Base-by-base conservation (phyloP, 2,888 invertebrate species). In the Chrysodeixis includens region DNA sequence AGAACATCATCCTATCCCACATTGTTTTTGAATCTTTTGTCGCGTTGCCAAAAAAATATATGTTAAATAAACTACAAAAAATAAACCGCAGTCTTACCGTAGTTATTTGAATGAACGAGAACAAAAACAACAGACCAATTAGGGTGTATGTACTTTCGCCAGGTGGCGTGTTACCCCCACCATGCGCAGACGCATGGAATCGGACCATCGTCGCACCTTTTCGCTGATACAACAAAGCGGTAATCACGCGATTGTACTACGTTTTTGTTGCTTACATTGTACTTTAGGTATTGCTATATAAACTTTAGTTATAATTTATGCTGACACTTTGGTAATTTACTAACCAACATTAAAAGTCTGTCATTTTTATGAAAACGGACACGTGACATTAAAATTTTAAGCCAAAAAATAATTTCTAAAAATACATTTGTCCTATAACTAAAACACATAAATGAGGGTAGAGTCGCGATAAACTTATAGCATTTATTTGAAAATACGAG, bases 121-220 rank as follows among this genome's bases (percentile, higher is more conserved):
- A 49, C 30, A 46, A n/a, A 55, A 54, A 40, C 32, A 40, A 20
- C 32, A n/a, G 40, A 40, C 49, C 58, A 52, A 78, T 73, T 72
- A 78, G 76, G 79, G 76, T 70, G 54, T 18, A 49, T 68, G 62
- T 60, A 80, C 83, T 84, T 83, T 83, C 84, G 71, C 79, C 73
- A 65, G 61, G 62, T 76, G 72, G 67, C 73, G 74, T 58, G 77
- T 59, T 75, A 49, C 60, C 74, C 75, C 82, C 78, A 72, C 76
- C 20, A 32, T 55, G 65, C 73, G 66, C 69, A 57, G 44, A 60
- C 66, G 73, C 78, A 82, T 70, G 67, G 66, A 62, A 53, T 53
- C 62, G 71, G 68, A 77, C 69, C 61, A 79, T 75, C 72, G 66
- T 70, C 72, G 69, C 73, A 72, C 76, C 69, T 65, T 70, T 65